Evolutionary conservation across 2,113 vertebrate species (phyloP), one percentile per base, ranked within the genome.

Genomic region (Chloropsis cyanopogon): DNA sequence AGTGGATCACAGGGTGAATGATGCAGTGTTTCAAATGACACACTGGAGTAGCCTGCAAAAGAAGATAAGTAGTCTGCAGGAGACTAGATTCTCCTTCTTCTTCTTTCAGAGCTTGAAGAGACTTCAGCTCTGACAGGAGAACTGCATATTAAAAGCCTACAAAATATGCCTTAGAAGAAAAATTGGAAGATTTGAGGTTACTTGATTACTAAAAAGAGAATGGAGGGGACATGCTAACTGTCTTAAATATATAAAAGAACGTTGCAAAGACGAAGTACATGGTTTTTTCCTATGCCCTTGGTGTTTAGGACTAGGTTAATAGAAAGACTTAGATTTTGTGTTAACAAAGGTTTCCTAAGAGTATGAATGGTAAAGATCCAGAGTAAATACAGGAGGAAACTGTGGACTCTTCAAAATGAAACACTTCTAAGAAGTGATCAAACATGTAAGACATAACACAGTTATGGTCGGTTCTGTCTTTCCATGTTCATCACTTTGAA

Each of bases 361-460:
- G 15, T 35, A 42, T 42, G 47, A 94, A 75, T 4, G 11, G 17
- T 57, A 29, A 78, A 73, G 60, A 16, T 92, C 35, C 9, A 1
- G 12, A 78, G 35, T 26, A 86, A 91, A 73, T 13, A 42, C 12
- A 49, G 9, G 14, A 75, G 13, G 31, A 69, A 6, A 29, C 23
- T 64, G 25, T 70, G 64, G 25, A 42, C 14, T 49, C 7, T 57
- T 69, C 41, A 66, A 47, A 33, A 56, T 19, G 4, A 70, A 75
- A 28, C 2, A 0, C 35, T 89, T 86, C 50, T 10, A 4, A 39
- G 47, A 92, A 60, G 21, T 46, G 21, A 87, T 76, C 65, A 39
- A 71, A 54, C 1, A 1, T 39, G 15, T 31, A 57, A 81, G 46
- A 60, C 3, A 31, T n/a, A 10, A 68, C 41, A 28, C 0, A 4